These are phyloP conservation scores for Catharus minimus DNA, from an alignment of 2,113 vertebrate genomes.

Conservation along the genomic window DNA sequence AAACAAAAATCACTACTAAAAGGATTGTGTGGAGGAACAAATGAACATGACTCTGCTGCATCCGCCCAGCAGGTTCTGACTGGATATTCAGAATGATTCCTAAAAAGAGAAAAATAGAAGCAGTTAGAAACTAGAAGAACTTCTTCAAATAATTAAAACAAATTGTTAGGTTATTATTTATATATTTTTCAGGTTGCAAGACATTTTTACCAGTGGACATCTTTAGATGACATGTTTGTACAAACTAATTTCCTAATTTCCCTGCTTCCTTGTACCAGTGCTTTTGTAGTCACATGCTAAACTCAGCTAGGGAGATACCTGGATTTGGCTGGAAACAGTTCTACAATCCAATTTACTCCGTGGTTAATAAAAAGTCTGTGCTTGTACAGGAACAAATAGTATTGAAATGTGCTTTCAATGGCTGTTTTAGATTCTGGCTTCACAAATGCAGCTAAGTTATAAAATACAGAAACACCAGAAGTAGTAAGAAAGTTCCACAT, in stretches of 20 bases:
- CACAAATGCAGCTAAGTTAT: not conserved
- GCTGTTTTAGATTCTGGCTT: not conserved
- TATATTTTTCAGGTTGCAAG: not conserved
- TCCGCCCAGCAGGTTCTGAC: fast-evolving
- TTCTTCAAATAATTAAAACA: not conserved
- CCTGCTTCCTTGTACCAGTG: not conserved
- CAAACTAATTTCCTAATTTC: not conserved
- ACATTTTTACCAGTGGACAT: not conserved
- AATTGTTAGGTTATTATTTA: not conserved
- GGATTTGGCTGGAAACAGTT: not conserved
- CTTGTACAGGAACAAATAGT: not conserved
- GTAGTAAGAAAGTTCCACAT: not conserved
- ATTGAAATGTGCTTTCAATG: not conserved
- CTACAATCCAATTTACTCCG: not conserved
- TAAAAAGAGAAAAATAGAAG: not conserved
- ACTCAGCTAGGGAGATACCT: not conserved
- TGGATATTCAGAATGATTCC: fast-evolving
- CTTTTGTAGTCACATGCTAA: not conserved
- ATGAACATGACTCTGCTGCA: slow-evolving; percentile 38
- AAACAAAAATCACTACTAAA: not conserved
- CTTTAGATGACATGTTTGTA: fast-evolving
- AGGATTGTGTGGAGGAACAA: fast-evolving
- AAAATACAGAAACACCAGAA: not conserved
- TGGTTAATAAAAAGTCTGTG: not conserved
- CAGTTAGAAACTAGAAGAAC: not conserved